Base-by-base conservation (phyloP, 2,113 vertebrate genomes). In the Heterotilapia buettikoferi region DNA sequence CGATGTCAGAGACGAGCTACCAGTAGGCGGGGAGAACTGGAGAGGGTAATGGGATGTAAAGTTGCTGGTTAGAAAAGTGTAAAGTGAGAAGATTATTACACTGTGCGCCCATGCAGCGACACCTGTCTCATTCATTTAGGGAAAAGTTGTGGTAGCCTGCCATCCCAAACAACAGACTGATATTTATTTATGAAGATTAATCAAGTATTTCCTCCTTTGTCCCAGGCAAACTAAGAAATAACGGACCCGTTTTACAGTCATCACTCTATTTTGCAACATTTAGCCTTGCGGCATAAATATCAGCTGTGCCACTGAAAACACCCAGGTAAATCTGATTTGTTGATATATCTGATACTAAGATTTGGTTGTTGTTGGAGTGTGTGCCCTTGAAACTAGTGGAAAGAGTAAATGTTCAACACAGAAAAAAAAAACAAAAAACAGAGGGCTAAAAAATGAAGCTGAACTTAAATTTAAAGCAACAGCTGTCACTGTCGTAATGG, bases 21-120 rank as follows among this genome's bases (percentile, higher is more conserved):
- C 45, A 71, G 33, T 54, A 73, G 59, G n/a, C 7, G 7, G 26
- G 88, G 82, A 47, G 52, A 61, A 68, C 38, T 12, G 47, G 33
- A 76, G 29, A n/a, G 6, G 40, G 88, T 52, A 90, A 88, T 86
- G 86, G 84, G 21, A 80, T 33, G 79, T 85, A 90, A 85, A 85
- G 40, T 80, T 82, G 68, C 89, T 19, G 45, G 79, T 80, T 86
- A 36, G 87, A 59, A 66, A 83, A 53, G 89, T 87, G n/a, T 47
- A 50, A 78, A 50, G 26, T 78, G 26, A 78, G 43, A 31, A 50
- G 24, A 29, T 76, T 76, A 31, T 50, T 50, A 76, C 43, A 76
- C 24, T 29, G 24, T 19, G 66, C 31, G 81, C 84, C 43, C 16
- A 79, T 31, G 71, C 43, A 78, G 45, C 26, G 9, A 78, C 71